Evolutionary conservation across 2,113 vertebrate genomes (phyloP).

Genomic region (Crocuta crocuta): DNA sequence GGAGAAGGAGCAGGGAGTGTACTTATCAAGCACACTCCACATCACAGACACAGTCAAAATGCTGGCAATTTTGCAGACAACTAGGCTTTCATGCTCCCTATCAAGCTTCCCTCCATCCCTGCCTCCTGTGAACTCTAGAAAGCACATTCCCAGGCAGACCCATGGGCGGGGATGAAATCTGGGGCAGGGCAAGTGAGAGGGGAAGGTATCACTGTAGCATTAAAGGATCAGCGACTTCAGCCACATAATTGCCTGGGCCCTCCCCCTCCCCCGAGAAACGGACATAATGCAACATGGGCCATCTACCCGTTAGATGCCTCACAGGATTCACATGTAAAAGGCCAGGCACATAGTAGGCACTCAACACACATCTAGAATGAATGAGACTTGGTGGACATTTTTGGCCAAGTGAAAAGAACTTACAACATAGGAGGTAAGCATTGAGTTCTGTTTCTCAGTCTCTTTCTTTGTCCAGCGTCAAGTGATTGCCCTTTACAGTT

Average conservation of each 20-base stretch:
- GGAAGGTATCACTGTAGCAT: not conserved
- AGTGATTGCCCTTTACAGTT: not conserved
- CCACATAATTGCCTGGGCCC: not conserved
- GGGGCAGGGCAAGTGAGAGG: not conserved
- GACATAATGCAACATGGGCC: not conserved
- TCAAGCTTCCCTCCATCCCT: not conserved
- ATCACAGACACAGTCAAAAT: not conserved
- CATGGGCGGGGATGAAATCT: not conserved
- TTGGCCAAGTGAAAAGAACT: not conserved
- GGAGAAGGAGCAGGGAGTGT: not conserved
- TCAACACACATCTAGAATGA: not conserved
- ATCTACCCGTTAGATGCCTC: too few species aligned
- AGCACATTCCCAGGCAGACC: not conserved
- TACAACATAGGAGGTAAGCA: accelerated
- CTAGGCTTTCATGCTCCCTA: not conserved
- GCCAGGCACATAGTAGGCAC: not conserved
- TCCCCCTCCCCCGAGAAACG: not conserved
- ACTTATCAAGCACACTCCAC: not conserved
- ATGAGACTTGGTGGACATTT: not conserved
- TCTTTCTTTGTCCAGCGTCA: not conserved
- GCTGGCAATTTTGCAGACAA: not conserved
- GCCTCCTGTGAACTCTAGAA: not conserved
- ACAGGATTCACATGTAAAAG: not conserved
- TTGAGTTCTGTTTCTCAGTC: too few species aligned
- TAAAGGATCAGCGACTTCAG: not conserved